phyloP scores from a whole-genome alignment of 1,140 invertebrate genomes.

The Microplitis demolitor region DNA sequence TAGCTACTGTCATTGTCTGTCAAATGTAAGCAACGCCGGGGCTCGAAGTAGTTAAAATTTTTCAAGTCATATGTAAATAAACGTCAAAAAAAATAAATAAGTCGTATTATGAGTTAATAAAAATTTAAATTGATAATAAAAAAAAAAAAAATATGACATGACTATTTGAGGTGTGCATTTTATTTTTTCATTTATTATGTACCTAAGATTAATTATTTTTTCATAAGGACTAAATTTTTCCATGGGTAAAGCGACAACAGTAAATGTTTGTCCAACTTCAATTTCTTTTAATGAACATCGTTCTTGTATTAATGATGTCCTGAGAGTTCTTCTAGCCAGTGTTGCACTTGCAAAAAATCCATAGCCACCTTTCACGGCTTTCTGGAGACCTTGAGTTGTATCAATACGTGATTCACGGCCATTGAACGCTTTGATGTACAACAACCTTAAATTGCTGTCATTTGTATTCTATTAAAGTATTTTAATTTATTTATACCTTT shows the following conservation, averaged over 20 bases:
- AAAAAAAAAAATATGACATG: neutral
- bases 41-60: too few species aligned
- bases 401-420: slow-evolving; percentile 49
- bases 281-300: slow-evolving; percentile 55
- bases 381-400: slow-evolving; percentile 50
- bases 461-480: slow-evolving; percentile 48
- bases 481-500: neutral
- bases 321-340: slow-evolving; percentile 51
- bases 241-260: slow-evolving; percentile 55
- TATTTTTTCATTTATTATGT: neutral
- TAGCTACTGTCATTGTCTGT: too few species aligned
- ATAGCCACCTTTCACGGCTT: slow-evolving; percentile 52
- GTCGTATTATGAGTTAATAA: neutral
- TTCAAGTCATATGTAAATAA: too few species aligned
- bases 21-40: too few species aligned
- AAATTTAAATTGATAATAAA: slow-evolving; percentile 2
- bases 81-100: too few species aligned
- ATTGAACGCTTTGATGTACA: slow-evolving; percentile 58
- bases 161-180: neutral
- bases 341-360: slow-evolving; percentile 59
- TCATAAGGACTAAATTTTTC: slow-evolving; percentile 53
- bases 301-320: slow-evolving; percentile 50
- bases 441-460: slow-evolving; percentile 51
- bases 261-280: slow-evolving; percentile 48
- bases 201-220: slow-evolving; percentile 59